Evolutionary conservation across 2,888 invertebrate species (phyloP), one percentile per base, ranked within the genome.

Genomic region (Yponomeuta sedellus): DNA sequence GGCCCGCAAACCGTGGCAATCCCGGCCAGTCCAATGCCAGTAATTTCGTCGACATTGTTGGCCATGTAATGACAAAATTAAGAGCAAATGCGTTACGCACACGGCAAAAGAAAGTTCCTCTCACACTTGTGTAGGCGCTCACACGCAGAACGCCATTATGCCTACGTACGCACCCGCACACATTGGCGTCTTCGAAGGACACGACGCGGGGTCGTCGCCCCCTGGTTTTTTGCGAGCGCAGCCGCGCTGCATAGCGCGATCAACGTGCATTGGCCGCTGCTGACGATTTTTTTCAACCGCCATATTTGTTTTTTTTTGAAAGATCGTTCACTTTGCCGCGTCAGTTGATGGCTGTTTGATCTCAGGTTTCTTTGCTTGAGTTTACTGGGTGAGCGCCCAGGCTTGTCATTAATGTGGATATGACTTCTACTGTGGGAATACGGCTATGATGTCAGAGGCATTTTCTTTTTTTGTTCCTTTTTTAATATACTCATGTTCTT

Each of bases 151-250:
- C 70, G 74, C 72, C 72, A 74, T 77, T 78, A 52, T 52, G 44
- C 77, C 81, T 78, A 74, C 76, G 75, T 77, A 82, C 78, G 81
- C 85, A 84, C 84, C 80, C 76, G 83, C 86, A 72, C 84, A 85
- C 85, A 86, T 84, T 76, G 61, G 68, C 75, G 69, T 73, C 70
- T 66, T 74, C 90, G 90, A 90, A 90, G 90, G 90, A 89, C 90
- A 89, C 86, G 85, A 79, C 76, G 87, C 75, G 80, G 80, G 88
- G 85, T 87, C 84, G 77, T 83, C 79, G 82, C 88, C 88, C 88
- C 87, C 82, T 75, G 71, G 82, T 89, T 90, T 91, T 91, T 90
- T 89, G 86, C 89, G 81, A 82, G 80, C 72, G 77, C 81, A 79
- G 80, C 73, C 81, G 83, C 85, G 82, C 86, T 81, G 82, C 79